A percentile compares a stretch with the other conserved stretches of the same genome.
Evolutionary conservation across 2,113 vertebrate species (phyloP).

Genomic region (Bos indicus): DNA sequence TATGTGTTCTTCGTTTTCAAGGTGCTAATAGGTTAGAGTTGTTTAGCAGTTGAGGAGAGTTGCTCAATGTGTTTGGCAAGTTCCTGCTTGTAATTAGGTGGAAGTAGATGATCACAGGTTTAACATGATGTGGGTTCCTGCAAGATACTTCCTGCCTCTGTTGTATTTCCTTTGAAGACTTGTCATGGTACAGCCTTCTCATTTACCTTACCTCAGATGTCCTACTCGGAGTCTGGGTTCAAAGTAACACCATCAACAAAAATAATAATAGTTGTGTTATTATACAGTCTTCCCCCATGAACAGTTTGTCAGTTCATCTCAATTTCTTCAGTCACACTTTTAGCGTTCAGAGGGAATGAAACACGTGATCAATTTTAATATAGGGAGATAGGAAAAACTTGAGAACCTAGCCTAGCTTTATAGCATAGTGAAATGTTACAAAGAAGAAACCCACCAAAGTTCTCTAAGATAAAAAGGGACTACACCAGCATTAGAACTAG

Average conservation of each 20-base stretch:
- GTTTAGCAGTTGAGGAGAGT: not conserved
- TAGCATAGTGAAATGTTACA: not conserved
- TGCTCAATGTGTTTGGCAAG: constrained; percentile 48
- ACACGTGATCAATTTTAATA: not conserved
- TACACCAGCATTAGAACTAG: not conserved
- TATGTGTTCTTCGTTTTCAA: not conserved
- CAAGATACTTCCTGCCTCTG: constrained; percentile 22
- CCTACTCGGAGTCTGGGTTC: not conserved
- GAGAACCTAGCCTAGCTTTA: not conserved
- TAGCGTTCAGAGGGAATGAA: not conserved
- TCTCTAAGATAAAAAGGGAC: not conserved
- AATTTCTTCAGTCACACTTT: not conserved
- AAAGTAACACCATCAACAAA: not conserved
- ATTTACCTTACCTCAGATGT: not conserved
- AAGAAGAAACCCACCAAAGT: not conserved
- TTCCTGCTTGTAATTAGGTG: constrained; percentile 38
- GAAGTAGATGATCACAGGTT: not conserved
- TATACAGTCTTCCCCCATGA: not conserved
- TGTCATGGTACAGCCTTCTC: not conserved
- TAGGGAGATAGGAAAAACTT: not conserved
- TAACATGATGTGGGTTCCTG: not conserved
- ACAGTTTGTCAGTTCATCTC: not conserved
- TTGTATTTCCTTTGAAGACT: not conserved
- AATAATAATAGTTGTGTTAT: not conserved
- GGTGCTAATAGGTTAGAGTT: not conserved